phyloP scores from a whole-genome alignment of 2,113 vertebrate genomes.

The Pavo muticus region DNA sequence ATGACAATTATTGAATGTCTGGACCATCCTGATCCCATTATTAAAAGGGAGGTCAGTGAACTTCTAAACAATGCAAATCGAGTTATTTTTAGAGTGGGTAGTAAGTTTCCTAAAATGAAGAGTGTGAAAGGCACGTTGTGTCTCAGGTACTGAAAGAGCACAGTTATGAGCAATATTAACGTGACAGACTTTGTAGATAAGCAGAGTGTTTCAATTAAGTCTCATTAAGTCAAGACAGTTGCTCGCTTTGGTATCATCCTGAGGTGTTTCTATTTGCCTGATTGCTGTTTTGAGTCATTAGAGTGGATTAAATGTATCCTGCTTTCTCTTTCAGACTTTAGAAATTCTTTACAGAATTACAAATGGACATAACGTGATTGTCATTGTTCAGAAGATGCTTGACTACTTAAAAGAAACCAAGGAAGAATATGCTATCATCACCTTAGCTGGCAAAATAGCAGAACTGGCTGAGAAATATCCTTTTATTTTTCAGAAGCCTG shows the following conservation, averaged over 20 bases:
- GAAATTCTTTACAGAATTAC: constrained; percentile 97
- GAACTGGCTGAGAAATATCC: constrained; percentile 99
- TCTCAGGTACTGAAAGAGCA: neutral
- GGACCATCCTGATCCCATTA: constrained; percentile 93
- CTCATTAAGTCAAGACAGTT: neutral
- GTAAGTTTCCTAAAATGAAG: neutral
- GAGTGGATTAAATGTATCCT: neutral
- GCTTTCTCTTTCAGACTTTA: constrained; percentile 85
- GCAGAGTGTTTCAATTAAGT: neutral
- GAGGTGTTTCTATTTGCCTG: neutral
- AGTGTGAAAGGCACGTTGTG: neutral
- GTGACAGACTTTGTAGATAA: neutral
- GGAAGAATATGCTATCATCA: constrained; percentile 90
- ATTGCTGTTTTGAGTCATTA: neutral
- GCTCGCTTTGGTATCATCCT: neutral
- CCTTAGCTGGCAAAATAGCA: constrained; percentile 91
- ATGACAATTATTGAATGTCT: constrained; percentile 99
- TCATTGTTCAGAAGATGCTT: constrained; percentile 97
- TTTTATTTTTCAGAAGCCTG: constrained; percentile 63
- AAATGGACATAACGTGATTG: constrained; percentile 91
- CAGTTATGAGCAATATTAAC: neutral
- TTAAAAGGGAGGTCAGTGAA: constrained; percentile 92
- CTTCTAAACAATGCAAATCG: neutral
- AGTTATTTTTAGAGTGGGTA: neutral
- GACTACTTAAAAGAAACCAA: constrained; percentile 88